These are phyloP conservation scores for Chionoecetes opilio DNA, from an alignment of 1,140 invertebrate genomes.

Conservation along the genomic window DNA sequence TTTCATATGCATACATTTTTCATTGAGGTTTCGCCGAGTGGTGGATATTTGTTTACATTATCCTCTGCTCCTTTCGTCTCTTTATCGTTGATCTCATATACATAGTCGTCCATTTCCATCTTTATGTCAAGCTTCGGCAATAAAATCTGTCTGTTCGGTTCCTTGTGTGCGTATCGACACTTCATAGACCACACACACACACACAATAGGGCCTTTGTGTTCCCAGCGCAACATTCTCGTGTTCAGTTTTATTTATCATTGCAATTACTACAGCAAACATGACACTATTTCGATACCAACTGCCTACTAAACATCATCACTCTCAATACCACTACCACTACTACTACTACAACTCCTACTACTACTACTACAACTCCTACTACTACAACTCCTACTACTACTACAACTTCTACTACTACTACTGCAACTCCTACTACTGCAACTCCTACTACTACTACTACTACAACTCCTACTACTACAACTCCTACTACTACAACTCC, in stretches of 20 bases:
- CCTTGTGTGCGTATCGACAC: no score
- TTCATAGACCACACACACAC: no score
- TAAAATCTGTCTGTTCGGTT: no score
- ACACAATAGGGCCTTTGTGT: neutral
- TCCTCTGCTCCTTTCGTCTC: neutral
- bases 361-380: neutral
- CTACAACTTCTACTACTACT: constrained; percentile 12
- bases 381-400: neutral
- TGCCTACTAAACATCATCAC: no score
- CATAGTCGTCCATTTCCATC: neutral
- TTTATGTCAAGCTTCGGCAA: neutral
- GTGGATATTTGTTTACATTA: neutral
- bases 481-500: neutral
- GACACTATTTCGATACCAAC: no score
- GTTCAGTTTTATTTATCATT: neutral
- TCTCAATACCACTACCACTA: neutral
- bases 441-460: constrained; percentile 12
- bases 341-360: neutral
- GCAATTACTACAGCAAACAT: no score
- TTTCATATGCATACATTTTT: neutral
- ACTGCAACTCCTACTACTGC: neutral
- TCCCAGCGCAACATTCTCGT: neutral
- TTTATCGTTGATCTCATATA: neutral
- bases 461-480: neutral
- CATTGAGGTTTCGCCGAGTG: neutral